Conservation (phyloP, 2,888 invertebrate genomes). For the Mechanitis mazaeus region DNA sequence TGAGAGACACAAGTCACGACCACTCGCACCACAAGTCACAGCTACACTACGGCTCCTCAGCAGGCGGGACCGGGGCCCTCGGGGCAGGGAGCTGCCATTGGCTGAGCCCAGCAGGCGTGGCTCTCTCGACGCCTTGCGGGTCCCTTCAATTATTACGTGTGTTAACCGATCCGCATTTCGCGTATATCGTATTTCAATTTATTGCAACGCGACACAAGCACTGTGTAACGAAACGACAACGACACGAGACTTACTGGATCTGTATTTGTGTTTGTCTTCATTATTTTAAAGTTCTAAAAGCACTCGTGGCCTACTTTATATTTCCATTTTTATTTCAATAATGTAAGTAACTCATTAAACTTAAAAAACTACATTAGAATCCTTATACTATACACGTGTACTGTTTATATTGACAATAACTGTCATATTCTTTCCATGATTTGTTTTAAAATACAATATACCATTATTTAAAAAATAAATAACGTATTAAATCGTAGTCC, state of each 20-base stretch:
- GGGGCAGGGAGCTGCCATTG: conserved; percentile 38
- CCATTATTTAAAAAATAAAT: too few species aligned
- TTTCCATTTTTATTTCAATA: too few species aligned
- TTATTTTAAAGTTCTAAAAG: not conserved
- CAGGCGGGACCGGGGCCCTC: conserved; percentile 42
- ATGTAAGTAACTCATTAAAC: too few species aligned
- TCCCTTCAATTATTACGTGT: conserved; percentile 44
- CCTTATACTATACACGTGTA: too few species aligned
- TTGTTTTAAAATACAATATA: too few species aligned
- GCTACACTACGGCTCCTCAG: conserved; percentile 44
- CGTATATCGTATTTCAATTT: conserved; percentile 44
- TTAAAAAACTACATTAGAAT: too few species aligned
- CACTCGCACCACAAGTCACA: conserved; percentile 43
- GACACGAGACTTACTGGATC: not conserved
- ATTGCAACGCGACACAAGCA: conserved; percentile 9
- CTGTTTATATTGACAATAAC: too few species aligned
- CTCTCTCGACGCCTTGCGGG: conserved; percentile 33
- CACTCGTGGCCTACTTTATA: too few species aligned
- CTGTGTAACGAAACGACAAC: not conserved
- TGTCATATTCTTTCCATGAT: too few species aligned
- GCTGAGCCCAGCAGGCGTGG: conserved; percentile 32
- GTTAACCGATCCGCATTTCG: conserved; percentile 34
- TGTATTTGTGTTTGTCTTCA: not conserved
- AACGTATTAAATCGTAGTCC: too few species aligned
- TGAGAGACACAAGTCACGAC: conserved; percentile 37